Evolutionary conservation across 1,140 invertebrate species (phyloP), one percentile per base, ranked within the genome.

Genomic region (Halyomorpha halys): DNA sequence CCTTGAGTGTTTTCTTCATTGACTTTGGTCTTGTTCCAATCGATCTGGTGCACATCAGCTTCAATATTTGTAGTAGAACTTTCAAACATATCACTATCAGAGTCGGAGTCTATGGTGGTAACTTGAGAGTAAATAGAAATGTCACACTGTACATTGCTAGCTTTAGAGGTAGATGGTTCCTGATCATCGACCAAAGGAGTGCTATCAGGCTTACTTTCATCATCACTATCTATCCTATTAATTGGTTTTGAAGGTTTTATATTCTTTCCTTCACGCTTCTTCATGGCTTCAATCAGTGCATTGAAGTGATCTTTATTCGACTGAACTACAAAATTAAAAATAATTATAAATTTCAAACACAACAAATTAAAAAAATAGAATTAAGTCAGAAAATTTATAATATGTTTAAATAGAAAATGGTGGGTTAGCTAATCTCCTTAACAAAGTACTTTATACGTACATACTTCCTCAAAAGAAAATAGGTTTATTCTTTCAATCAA

Each of bases 221-320:
- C 67, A 65, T 68, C 65, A 54, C 67, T 66, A 8, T 61, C 53
- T 18, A 66, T 18, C 44, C 59, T 25, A 21, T 61, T 59, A 0
- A 47, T 19, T 34, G 64, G 61, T 44, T 65, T 64, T 0, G 25
- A 5, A 34, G 65, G 65, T 59, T 65, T 66, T 8, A 62, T 68
- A 18, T 66, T 65, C 23, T 44, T 21, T n/a, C 65, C 67, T 30
- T 69, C 62, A 2, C 71, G 67, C 44, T 59, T 60, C 67, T 72
- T 76, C 14, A 77, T 71, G 9, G 69, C 62, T 49, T 72, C 64
- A 16, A 77, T 76, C 62, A 77, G 68, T 65, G 65, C 68, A 8
- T 75, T 65, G 59, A 73, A 78, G 63, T 70, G 74, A 16, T 69
- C 67, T 67, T 74, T 74, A 60, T 77, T 72, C n/a, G 64, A 49